Evolutionary conservation across 1,140 invertebrate genomes (phyloP).

Genomic region (Drosophila pseudoananassae): DNA sequence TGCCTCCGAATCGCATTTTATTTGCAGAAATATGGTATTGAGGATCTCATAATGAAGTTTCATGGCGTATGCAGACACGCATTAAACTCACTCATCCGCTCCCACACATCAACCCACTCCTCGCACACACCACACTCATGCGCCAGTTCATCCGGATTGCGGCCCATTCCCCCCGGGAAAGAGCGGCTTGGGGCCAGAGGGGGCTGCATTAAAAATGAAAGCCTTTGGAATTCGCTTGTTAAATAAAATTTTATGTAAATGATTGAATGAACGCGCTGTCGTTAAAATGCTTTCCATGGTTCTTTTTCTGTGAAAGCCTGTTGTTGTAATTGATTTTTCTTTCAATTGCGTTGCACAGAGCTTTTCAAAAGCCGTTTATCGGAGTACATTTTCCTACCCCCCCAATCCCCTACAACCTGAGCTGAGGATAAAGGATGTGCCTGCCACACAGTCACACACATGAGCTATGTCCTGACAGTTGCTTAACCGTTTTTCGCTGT

Average conservation of each 20-base stretch:
- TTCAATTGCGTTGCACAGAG: slow-evolving; percentile 22
- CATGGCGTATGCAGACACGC: slow-evolving; percentile 56
- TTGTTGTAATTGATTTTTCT: slow-evolving; percentile 45
- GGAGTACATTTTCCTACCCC: background rate
- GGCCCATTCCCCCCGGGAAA: background rate
- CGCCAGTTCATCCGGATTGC: slow-evolving; percentile 1
- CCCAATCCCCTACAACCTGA: background rate
- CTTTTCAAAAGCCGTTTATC: slow-evolving; percentile 42
- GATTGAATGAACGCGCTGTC: slow-evolving; percentile 39
- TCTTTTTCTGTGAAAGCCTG: slow-evolving; percentile 18
- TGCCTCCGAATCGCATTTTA: slow-evolving; percentile 49
- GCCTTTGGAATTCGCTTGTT: slow-evolving; percentile 61
- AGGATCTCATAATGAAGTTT: slow-evolving; percentile 67
- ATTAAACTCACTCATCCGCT: slow-evolving; percentile 31
- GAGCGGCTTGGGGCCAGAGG: slow-evolving; percentile 4
- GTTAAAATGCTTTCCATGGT: slow-evolving; percentile 47
- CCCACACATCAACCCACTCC: background rate
- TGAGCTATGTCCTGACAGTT: slow-evolving; percentile 2
- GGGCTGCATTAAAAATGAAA: slow-evolving; percentile 59
- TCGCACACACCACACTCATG: background rate
- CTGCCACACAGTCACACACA: background rate
- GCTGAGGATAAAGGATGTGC: no score
- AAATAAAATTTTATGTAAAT: slow-evolving; percentile 66
- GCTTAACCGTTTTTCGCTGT: slow-evolving; percentile 40
- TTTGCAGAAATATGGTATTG: slow-evolving; percentile 54